Evolutionary conservation across 2,113 vertebrate species (phyloP).

Genomic region (Microcebus griseorufus): DNA sequence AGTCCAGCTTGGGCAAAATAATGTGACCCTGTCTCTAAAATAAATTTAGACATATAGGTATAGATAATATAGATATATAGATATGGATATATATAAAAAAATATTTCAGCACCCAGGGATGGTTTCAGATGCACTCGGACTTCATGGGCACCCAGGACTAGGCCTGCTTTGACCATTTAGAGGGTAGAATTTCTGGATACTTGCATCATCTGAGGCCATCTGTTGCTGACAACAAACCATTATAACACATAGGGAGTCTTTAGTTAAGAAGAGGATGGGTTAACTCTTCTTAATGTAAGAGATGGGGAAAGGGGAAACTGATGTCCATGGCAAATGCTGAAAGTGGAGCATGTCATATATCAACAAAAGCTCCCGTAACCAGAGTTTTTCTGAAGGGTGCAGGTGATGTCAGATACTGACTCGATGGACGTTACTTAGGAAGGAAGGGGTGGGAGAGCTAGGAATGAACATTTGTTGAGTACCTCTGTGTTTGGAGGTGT

Average conservation of each 20-base stretch:
- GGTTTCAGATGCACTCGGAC: neutral
- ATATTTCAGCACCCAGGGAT: neutral
- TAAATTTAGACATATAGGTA: too few species aligned
- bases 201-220: neutral
- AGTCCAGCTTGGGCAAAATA: too few species aligned
- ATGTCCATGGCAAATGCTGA: neutral
- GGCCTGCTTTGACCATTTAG: neutral
- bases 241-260: neutral
- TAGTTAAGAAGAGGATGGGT: neutral
- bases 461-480: neutral
- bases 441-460: neutral
- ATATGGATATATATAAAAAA: too few species aligned
- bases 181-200: neutral
- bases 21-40: too few species aligned
- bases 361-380: neutral
- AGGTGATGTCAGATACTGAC: neutral
- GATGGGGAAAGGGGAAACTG: neutral
- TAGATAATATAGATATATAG: too few species aligned
- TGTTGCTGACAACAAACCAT: neutral
- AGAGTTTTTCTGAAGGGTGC: slow-evolving; percentile 28
- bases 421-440: neutral
- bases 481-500: neutral
- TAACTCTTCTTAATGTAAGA: neutral
- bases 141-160: neutral
- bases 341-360: neutral